Conservation (phyloP, 2,888 invertebrate genomes). For the Drosophila bunnanda region DNA sequence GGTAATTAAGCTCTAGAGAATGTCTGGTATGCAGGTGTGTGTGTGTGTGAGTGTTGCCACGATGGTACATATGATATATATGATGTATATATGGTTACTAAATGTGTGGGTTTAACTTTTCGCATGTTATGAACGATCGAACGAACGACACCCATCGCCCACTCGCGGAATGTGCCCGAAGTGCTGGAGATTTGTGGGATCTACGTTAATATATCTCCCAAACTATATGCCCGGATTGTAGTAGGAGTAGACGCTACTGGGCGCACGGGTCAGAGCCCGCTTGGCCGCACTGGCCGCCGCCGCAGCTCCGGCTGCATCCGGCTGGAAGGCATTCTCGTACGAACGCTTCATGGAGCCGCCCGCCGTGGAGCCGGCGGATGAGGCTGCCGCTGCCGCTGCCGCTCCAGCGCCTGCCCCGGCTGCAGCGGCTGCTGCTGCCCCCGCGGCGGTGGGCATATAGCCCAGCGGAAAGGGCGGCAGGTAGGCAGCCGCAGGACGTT, state of each 20-base stretch:
- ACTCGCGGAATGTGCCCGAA: conserved; percentile 65
- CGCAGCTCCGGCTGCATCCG: conserved; percentile 81
- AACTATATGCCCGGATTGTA: conserved; percentile 82
- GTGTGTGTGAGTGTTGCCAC: conserved; percentile 41
- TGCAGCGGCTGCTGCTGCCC: conserved; percentile 30
- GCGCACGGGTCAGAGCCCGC: conserved; percentile 81
- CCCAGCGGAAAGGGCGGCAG: conserved; percentile 83
- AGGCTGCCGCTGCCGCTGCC: conserved; percentile 50
- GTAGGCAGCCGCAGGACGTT: conserved; percentile 75
- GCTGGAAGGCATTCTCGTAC: conserved; percentile 90
- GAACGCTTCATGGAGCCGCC: conserved; percentile 87
- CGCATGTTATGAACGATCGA: conserved; percentile 14
- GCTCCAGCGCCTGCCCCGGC: conserved; percentile 43
- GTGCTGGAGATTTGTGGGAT: conserved; percentile 31
- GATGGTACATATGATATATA: conserved; percentile 34
- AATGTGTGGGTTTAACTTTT: conserved; percentile 15
- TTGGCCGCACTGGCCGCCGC: conserved; percentile 82
- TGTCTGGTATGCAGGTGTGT: conserved; percentile 59
- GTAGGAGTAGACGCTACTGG: conserved; percentile 75
- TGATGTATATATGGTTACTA: conserved; percentile 23
- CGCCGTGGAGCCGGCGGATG: conserved; percentile 20
- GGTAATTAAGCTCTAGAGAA: conserved; percentile 64
- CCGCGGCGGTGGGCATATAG: conserved; percentile 68
- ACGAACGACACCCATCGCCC: conserved; percentile 23
- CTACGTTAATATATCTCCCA: background rate